Evolutionary conservation across 2,888 invertebrate species (phyloP), one percentile per base, ranked within the genome.

Genomic region (Entomobrya multifasciata): DNA sequence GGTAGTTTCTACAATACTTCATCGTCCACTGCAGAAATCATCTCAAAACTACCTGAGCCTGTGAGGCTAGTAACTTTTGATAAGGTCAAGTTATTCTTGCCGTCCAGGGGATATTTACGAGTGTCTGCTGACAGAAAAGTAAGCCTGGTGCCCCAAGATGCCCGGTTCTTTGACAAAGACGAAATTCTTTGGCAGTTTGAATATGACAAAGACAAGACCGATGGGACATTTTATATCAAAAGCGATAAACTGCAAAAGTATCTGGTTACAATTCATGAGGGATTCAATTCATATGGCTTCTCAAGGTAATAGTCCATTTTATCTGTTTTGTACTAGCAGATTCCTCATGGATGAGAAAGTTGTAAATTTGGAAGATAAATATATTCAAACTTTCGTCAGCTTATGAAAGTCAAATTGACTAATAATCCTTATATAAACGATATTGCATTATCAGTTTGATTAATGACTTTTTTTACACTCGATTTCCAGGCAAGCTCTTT

Each of bases 251-350:
- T 87, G 1, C 87, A 89, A 49, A 89, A 89, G 49, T 89, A 87
- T 80, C 27, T 89, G 41, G 86, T 89, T n/a, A 87, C 89, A 0
- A 79, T 89, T 72, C 89, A 89, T 17, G 89, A 89, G 60, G 89
- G 89, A 17, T 89, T 86, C 60, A 89, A 89, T 55, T 89, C 89
- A 5, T 89, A 89, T 60, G 89, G 89, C 25, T 89, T 89, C 44
- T 87, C 87, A 36, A 87, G 84, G 84, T 84, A 76, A 30, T n/a
- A n/a, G n/a, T n/a, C n/a, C n/a, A n/a, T n/a, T n/a, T n/a, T n/a
- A n/a, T n/a, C n/a, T n/a, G n/a, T n/a, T n/a, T n/a, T n/a, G n/a
- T n/a, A n/a, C n/a, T n/a, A n/a, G 20, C 20, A n/a, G 10, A 55
- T 1, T 10, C 20, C 2, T 55, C 55, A 17, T 55, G 17, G 10